Conservation (phyloP, 2,888 invertebrate genomes). For the Nemotelus pantherinus region DNA sequence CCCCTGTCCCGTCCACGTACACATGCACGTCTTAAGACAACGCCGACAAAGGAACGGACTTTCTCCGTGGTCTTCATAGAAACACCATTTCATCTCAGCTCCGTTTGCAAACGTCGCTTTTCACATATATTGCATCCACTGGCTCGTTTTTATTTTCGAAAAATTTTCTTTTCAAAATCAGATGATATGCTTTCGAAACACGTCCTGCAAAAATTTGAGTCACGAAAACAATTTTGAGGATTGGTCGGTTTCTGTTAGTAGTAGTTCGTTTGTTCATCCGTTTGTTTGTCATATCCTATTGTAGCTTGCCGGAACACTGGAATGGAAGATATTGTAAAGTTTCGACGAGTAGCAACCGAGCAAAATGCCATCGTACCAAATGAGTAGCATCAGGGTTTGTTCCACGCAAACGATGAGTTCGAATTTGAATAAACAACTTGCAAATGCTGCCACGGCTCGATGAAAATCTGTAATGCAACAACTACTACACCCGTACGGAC, state of each 20-base stretch:
- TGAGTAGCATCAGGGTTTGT: conserved; percentile 23
- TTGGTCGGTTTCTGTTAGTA: conserved; percentile 57
- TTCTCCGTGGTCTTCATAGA: conserved; percentile 13
- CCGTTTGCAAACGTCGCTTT: not conserved
- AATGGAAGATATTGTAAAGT: conserved; percentile 50
- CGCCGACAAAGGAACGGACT: not conserved
- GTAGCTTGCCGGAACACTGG: conserved; percentile 35
- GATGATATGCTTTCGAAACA: conserved; percentile 65
- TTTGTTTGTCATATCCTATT: conserved; percentile 50
- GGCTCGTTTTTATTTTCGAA: conserved; percentile 24
- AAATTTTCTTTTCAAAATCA: conserved; percentile 60
- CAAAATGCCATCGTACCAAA: conserved; percentile 2
- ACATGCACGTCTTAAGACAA: conserved; percentile 7
- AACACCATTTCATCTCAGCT: conserved; percentile 16
- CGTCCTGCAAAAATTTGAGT: conserved; percentile 64
- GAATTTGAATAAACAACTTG: conserved; percentile 51
- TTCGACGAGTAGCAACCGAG: too few relatives aligned
- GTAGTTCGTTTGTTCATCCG: conserved; percentile 52
- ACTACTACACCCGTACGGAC: too few relatives aligned
- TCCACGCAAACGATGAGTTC: conserved; percentile 29
- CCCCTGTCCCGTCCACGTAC: not conserved
- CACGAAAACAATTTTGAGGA: conserved; percentile 66
- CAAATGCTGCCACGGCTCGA: conserved; percentile 43
- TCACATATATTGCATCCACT: not conserved
- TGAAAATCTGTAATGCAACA: conserved; percentile 12